phyloP scores from a whole-genome alignment of 2,888 invertebrate genomes.

The Agrenia bidenticulata region DNA sequence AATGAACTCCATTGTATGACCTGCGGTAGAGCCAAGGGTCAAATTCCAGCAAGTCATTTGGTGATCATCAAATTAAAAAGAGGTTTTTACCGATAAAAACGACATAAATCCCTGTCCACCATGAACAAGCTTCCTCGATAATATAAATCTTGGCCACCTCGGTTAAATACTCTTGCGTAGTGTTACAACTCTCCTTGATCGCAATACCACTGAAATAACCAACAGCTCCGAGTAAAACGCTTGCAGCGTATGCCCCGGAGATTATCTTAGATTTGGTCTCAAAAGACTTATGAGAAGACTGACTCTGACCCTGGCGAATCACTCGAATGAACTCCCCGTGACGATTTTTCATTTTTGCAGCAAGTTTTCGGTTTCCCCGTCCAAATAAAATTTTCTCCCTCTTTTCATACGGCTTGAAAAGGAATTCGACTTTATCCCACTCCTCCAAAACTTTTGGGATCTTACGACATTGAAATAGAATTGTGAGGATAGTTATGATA shows the following conservation, averaged over 20 bases:
- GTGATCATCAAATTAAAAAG: not conserved
- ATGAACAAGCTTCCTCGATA: slow-evolving; percentile 16
- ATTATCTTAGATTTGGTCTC: not conserved
- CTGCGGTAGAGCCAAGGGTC: too few relatives aligned
- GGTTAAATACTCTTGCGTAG: slow-evolving; percentile 21
- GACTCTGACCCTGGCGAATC: not conserved
- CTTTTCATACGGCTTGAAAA: not conserved
- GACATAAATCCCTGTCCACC: slow-evolving; percentile 38
- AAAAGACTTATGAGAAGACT: slow-evolving; percentile 1
- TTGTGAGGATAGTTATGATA: slow-evolving; percentile 13
- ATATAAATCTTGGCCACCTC: slow-evolving; percentile 29
- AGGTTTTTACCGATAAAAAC: slow-evolving; percentile 23
- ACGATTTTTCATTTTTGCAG: not conserved
- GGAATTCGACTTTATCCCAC: slow-evolving; percentile 14
- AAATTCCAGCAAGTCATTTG: too few relatives aligned
- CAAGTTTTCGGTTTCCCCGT: not conserved
- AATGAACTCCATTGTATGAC: slow-evolving; percentile 23
- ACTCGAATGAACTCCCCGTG: not conserved
- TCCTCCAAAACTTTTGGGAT: slow-evolving; percentile 16
- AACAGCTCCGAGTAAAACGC: slow-evolving; percentile 23
- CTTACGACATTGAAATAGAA: slow-evolving; percentile 17
- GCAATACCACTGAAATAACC: slow-evolving; percentile 32
- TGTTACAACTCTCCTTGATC: slow-evolving; percentile 16
- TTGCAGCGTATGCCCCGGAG: slow-evolving; percentile 6
- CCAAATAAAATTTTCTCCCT: not conserved